These are phyloP conservation scores for Paramisgurnus dabryanus DNA, from an alignment of 2,113 vertebrate genomes.

Conservation along the genomic window DNA sequence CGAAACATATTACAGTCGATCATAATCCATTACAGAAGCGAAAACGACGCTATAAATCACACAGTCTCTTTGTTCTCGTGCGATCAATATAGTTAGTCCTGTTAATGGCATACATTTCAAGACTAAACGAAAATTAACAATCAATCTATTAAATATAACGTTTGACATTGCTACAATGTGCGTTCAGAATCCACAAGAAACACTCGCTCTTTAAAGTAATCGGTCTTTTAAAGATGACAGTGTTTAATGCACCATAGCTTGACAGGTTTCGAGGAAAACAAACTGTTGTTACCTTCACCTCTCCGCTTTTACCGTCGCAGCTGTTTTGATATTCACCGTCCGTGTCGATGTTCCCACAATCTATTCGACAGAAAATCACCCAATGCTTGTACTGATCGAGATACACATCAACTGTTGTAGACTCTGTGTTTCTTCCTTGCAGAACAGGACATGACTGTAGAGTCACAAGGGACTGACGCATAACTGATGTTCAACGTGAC, in stretches of 20 bases:
- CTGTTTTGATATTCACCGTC: background rate
- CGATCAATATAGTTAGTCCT: background rate
- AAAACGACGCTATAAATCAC: background rate
- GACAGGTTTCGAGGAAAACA: background rate
- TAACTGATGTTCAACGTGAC: background rate
- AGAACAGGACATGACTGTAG: constrained; percentile 60
- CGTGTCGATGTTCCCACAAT: background rate
- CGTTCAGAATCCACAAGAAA: background rate
- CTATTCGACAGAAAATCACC: background rate
- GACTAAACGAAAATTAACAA: background rate
- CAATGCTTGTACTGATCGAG: constrained; percentile 13
- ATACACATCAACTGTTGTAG: constrained; percentile 46
- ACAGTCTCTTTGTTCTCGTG: background rate
- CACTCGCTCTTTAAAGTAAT: background rate
- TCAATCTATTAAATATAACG: background rate
- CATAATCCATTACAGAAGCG: background rate
- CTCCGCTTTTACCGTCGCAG: background rate
- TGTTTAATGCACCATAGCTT: background rate
- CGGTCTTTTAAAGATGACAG: no score
- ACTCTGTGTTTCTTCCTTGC: constrained; percentile 28
- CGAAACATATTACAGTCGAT: background rate
- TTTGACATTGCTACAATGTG: background rate
- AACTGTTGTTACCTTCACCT: constrained; percentile 8
- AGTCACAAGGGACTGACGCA: constrained; percentile 63
- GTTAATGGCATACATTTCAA: background rate